These are phyloP conservation scores for Drosophila pruinosa DNA, from an alignment of 1,140 invertebrate species.

Conservation along the genomic window DNA sequence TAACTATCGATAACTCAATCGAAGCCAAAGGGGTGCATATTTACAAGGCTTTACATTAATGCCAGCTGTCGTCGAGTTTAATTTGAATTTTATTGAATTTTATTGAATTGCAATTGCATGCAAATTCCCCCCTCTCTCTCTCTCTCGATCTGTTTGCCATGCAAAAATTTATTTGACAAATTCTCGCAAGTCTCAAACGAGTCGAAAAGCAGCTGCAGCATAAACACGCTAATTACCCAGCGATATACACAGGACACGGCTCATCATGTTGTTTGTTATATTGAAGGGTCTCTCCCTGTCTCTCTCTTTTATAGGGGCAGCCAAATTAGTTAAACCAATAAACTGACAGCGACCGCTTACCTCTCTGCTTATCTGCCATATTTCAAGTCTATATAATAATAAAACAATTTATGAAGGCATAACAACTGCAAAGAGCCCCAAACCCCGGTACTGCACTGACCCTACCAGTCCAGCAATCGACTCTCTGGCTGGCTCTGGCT, in stretches of 20 bases:
- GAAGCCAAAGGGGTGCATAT: conserved; percentile 49
- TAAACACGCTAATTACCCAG: conserved; percentile 71
- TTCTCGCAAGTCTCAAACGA: conserved; percentile 28
- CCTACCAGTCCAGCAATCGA: not conserved
- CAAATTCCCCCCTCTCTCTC: conserved; percentile 39
- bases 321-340: conserved; percentile 81
- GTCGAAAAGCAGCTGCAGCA: conserved; percentile 57
- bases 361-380: conserved; percentile 53
- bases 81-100: conserved; percentile 77
- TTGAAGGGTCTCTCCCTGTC: too few relatives aligned
- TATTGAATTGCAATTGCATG: conserved; percentile 80
- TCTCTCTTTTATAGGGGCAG: conserved; percentile 16
- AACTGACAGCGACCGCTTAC: conserved; percentile 64
- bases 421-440: conserved; percentile 54
- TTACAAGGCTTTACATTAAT: conserved; percentile 39
- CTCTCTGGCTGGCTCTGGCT: conserved; percentile 22
- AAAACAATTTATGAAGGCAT: conserved; percentile 79
- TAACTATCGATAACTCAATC: conserved; percentile 53
- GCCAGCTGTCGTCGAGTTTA: conserved; percentile 44
- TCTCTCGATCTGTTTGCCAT: not conserved
- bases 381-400: conserved; percentile 81
- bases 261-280: not conserved
- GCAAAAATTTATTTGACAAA: conserved; percentile 68
- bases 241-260: conserved; percentile 12
- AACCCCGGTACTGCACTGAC: not conserved